Conservation (phyloP, 92 coral and sea anemone species). For the Muricea muricata region DNA sequence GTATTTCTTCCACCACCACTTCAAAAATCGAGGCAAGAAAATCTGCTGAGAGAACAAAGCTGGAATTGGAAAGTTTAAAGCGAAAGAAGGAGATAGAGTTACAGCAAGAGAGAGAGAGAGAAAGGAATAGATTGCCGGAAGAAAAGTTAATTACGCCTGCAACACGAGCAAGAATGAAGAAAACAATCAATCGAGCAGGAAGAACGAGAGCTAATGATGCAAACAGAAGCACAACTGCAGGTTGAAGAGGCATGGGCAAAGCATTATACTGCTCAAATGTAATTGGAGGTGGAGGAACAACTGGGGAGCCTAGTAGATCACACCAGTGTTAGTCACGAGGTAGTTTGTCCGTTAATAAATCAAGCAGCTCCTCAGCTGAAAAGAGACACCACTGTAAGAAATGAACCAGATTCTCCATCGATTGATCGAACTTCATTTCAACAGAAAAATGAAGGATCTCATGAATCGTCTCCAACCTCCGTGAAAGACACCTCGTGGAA, state of each 20-base stretch:
- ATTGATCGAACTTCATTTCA: background rate
- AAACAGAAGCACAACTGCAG: background rate
- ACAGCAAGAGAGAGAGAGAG: constrained; percentile 15
- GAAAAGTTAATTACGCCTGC: constrained; percentile 25
- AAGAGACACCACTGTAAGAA: background rate
- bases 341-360: background rate
- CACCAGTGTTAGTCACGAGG: background rate
- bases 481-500: background rate
- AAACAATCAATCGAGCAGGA: background rate
- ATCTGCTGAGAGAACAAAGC: background rate
- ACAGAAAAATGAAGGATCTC: background rate
- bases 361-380: background rate
- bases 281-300: background rate
- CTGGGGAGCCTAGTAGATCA: background rate
- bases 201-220: background rate
- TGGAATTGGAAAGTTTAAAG: constrained; percentile 4
- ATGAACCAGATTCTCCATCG: background rate
- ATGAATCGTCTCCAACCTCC: background rate
- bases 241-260: background rate
- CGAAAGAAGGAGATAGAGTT: constrained; percentile 13
- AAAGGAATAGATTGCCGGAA: constrained; percentile 14
- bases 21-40: constrained; percentile 7
- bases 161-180: constrained; percentile 8
- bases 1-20: background rate
- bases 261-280: background rate